These are phyloP conservation scores for Hypsibius dujardini DNA, from an alignment of 1,140 invertebrate genomes.

Conservation along the genomic window DNA sequence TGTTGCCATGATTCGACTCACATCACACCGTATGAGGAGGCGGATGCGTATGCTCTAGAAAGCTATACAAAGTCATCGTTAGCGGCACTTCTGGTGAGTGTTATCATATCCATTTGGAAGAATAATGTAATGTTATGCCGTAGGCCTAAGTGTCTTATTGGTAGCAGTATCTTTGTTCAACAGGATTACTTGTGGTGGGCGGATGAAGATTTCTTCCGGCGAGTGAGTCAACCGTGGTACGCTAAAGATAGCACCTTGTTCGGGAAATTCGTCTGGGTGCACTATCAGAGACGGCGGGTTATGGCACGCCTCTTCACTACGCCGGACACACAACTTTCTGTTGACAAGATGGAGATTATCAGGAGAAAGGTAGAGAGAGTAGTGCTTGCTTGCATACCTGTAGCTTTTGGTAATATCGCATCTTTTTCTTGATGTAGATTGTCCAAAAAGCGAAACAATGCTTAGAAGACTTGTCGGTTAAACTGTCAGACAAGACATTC, in stretches of 20 bases:
- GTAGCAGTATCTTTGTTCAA: neutral
- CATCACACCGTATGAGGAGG: neutral
- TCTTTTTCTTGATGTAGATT: neutral
- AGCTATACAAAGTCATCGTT: slow-evolving; percentile 1
- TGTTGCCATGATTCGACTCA: neutral
- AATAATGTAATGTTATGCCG: slow-evolving; percentile 6
- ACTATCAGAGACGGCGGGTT: neutral
- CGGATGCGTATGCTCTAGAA: neutral
- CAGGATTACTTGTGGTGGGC: slow-evolving; percentile 5
- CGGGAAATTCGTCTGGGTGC: neutral
- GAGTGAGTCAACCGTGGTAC: neutral
- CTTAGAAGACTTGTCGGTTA: neutral
- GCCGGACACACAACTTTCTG: neutral
- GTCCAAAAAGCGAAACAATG: slow-evolving; percentile 3
- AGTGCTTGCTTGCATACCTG: neutral
- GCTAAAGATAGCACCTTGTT: neutral
- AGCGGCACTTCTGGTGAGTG: neutral
- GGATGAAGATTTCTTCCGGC: neutral
- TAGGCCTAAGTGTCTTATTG: neutral
- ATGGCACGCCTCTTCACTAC: neutral
- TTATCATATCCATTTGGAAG: neutral
- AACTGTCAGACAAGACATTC: neutral
- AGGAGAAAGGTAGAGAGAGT: neutral
- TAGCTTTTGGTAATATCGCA: neutral
- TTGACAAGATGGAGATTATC: no score